Percentiles rank a stretch among this genome's conserved stretches.
These are phyloP conservation scores for Agrochola macilenta DNA, from an alignment of 2,888 invertebrate species.

Conservation along the genomic window DNA sequence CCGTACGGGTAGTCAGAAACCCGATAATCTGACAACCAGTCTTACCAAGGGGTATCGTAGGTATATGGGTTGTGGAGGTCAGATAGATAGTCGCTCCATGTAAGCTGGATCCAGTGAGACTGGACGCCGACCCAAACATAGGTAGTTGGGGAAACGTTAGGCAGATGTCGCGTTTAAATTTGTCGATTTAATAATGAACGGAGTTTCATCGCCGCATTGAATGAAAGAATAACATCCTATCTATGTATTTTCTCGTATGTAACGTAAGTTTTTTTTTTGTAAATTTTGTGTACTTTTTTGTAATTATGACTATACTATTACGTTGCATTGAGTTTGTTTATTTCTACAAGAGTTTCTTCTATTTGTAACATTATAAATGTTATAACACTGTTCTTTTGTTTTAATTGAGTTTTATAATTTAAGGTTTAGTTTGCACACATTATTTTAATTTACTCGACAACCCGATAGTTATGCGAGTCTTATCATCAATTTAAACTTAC, in stretches of 20 bases:
- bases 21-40: not conserved
- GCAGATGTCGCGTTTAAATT: not conserved
- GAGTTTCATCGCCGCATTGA: conserved; percentile 44
- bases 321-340: conserved; percentile 69
- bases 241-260: conserved; percentile 65
- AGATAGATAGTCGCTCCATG: not conserved
- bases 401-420: conserved; percentile 51
- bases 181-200: not conserved
- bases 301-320: conserved; percentile 64
- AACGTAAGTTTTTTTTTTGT: conserved; percentile 60
- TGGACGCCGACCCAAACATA: no score
- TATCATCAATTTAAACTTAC: no score
- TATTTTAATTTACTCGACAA: not conserved
- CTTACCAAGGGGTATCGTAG: not conserved
- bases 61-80: not conserved
- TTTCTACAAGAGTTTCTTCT: conserved; percentile 68
- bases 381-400: conserved; percentile 57
- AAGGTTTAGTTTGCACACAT: not conserved
- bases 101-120: no score
- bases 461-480: no score
- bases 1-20: not conserved
- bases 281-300: conserved; percentile 65
- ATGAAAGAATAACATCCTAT: conserved; percentile 37
- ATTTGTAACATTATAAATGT: conserved; percentile 70
- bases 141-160: no score